Conservation (phyloP, 2,113 vertebrate genomes). For the Alosa alosa region DNA sequence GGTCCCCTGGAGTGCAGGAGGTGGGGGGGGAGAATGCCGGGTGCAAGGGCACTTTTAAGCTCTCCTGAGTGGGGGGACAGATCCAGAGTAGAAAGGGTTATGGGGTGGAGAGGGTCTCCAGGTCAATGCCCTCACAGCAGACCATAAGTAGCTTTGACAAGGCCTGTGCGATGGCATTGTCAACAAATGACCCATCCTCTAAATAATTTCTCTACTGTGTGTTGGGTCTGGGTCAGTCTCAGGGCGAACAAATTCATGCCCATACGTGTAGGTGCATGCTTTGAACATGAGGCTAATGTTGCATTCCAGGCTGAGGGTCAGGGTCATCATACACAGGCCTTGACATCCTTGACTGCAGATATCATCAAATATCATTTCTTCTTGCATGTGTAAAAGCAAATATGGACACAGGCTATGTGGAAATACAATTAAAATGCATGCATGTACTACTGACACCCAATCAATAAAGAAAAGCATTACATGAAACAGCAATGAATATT, state of each 20-base stretch:
- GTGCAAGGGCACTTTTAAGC: background rate
- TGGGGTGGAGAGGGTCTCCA: background rate
- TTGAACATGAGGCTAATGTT: slow-evolving; percentile 10
- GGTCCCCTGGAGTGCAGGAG: background rate
- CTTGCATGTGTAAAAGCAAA: background rate
- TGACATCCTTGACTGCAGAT: background rate
- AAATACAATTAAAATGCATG: background rate
- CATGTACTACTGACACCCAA: background rate
- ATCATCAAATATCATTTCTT: background rate
- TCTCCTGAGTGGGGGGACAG: background rate
- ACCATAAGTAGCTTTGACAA: background rate
- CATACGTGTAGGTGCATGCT: background rate
- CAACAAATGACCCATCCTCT: background rate
- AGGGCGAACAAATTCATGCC: background rate
- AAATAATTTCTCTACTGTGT: background rate
- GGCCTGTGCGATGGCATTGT: background rate
- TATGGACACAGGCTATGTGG: background rate
- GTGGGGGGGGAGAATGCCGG: background rate
- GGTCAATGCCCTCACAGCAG: background rate
- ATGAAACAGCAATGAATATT: background rate
- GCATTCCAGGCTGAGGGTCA: background rate
- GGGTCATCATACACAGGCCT: background rate
- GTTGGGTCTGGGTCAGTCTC: background rate
- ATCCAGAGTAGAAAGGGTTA: background rate
- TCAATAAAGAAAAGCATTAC: background rate